Base-by-base conservation (phyloP, 2,113 vertebrate genomes). In the Paratilapia polleni region DNA sequence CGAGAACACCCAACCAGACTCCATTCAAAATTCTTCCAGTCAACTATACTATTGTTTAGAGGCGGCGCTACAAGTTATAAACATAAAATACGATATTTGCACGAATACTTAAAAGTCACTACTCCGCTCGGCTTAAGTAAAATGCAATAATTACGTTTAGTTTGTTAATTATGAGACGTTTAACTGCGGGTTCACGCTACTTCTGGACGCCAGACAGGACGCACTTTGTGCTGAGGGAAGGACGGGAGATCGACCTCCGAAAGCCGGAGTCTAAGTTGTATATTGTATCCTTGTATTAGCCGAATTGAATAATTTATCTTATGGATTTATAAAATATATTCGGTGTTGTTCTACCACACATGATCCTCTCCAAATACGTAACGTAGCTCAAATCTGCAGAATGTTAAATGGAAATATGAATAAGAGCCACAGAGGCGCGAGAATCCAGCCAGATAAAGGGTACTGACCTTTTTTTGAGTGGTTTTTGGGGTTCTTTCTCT, bases 391-490 rank as follows among this genome's bases (percentile, higher is more conserved):
- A 75, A 79, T 58, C 9, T 1, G 19, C 34, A 20, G 2, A 19
- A 83, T 12, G 2, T n/a, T 2, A 15, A 13, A 62, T 2, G 49
- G 0, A 26, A 3, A 2, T 74, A 1, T 26, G 81, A 5, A n/a
- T 2, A 2, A 13, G 24, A 2, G 6, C 31, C 56, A 6, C 3
- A 3, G 14, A 63, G 68, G 43, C 22, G 54, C 54, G 26, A 13
- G 13, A 14, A 20, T 43, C 17, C 2, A 17, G 5, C 9, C 12
- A 11, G 1, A 14, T 73, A 66, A 41, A n/a, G 54, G 68, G 9
- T 36, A 90, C 93, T 76, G 26, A 94, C 93, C 93, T 92, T 85
- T 94, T 60, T 31, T 92, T 20, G 75, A 8, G 6, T 80, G 86
- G 24, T 11, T 49, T 81, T 49, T 92, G 43, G 87, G 8, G 22